Evolutionary conservation across 2,113 vertebrate species (phyloP).

Genomic region (Regulus satrapa): DNA sequence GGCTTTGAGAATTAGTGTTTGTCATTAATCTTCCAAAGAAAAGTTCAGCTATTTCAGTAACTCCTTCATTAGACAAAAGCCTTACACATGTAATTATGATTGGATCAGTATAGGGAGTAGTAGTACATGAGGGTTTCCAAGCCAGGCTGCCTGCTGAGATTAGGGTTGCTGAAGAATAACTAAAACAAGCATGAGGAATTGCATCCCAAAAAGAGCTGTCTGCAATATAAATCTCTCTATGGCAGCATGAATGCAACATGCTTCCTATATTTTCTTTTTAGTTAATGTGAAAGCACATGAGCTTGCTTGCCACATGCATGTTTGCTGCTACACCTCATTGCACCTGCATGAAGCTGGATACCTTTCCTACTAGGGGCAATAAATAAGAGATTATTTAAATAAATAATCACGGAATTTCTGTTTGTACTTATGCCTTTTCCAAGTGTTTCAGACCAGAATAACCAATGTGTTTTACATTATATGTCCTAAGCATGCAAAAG

Average conservation of each 20-base stretch:
- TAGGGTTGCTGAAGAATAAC: background rate
- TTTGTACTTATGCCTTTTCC: background rate
- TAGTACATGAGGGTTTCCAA: background rate
- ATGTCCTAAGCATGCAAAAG: background rate
- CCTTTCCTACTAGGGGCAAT: background rate
- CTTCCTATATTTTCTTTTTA: background rate
- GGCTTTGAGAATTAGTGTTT: background rate
- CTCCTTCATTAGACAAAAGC: background rate
- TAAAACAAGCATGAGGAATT: background rate
- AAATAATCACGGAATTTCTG: background rate
- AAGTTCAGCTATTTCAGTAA: background rate
- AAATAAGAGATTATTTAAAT: too few species aligned
- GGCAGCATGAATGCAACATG: background rate
- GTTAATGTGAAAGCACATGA: background rate
- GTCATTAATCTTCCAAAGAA: background rate
- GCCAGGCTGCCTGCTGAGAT: background rate
- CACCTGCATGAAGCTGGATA: background rate
- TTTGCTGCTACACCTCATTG: background rate
- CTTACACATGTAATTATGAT: background rate
- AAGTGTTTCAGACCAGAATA: background rate
- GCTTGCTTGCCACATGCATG: background rate
- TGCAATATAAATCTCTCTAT: accelerated
- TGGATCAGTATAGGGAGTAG: background rate
- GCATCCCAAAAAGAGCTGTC: background rate
- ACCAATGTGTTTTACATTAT: background rate